Conservation (phyloP, 2,113 vertebrate species). For the Stomatorhinus ivindoensis region DNA sequence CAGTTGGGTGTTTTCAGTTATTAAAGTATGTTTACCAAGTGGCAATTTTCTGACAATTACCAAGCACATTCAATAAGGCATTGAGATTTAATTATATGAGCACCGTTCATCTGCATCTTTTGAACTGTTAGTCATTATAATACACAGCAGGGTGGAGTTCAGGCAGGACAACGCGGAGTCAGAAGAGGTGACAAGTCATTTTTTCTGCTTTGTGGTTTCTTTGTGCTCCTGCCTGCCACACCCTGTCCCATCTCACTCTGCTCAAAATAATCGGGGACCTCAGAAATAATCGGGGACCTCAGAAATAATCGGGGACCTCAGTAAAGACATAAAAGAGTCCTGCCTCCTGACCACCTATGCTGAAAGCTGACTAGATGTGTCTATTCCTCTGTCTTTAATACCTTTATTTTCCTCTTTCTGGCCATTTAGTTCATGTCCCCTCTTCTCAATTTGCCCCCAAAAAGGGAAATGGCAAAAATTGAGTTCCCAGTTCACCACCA, state of each 20-base stretch:
- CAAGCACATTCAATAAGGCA: background rate
- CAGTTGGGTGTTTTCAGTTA: background rate
- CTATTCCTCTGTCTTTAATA: background rate
- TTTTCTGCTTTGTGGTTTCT: background rate
- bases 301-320: background rate
- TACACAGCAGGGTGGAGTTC: background rate
- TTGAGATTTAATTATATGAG: background rate
- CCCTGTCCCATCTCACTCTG: background rate
- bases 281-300: background rate
- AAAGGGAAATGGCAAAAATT: background rate
- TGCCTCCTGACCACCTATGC: background rate
- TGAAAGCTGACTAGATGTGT: background rate
- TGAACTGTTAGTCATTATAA: background rate
- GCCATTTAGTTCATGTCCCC: background rate
- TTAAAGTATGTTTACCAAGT: background rate
- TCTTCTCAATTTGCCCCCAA: background rate
- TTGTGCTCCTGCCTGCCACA: background rate
- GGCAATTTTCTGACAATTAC: background rate
- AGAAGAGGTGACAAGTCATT: background rate
- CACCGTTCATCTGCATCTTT: background rate
- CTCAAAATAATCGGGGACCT: background rate
- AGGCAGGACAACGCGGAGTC: background rate
- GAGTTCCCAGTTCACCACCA: background rate
- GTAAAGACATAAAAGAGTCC: background rate
- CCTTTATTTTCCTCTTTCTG: background rate